Percentiles rank a stretch among this genome's conserved stretches.
phyloP scores from a whole-genome alignment of 2,113 vertebrate genomes.

The Ornithorhynchus anatinus region DNA sequence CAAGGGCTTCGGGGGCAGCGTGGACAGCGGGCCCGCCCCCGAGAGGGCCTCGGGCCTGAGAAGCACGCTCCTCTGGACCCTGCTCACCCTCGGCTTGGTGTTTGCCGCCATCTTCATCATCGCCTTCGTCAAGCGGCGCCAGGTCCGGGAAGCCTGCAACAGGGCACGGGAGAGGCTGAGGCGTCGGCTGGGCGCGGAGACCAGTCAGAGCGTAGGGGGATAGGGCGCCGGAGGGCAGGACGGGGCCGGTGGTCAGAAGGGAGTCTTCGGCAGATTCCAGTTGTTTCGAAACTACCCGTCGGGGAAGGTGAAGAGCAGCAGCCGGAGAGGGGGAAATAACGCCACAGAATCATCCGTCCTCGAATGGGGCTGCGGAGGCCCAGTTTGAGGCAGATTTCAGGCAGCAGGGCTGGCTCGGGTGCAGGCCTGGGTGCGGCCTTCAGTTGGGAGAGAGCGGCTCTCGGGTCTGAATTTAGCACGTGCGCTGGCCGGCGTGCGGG shows the following conservation, averaged over 20 bases:
- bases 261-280: too few species aligned
- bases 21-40: slow-evolving; percentile 74
- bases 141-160: background rate
- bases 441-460: too few species aligned
- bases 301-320: background rate
- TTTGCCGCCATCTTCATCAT: background rate
- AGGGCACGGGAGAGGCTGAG: background rate
- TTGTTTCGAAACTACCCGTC: too few species aligned
- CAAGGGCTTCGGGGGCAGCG: slow-evolving; percentile 77
- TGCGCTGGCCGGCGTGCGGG: too few species aligned
- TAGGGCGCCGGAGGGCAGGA: background rate
- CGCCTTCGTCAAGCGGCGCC: background rate
- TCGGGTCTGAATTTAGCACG: too few species aligned
- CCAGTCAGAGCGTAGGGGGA: accelerated
- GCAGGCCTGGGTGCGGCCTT: too few species aligned
- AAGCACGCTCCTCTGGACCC: background rate
- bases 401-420: too few species aligned
- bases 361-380: too few species aligned
- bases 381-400: too few species aligned
- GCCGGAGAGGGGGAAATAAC: background rate
- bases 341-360: too few species aligned
- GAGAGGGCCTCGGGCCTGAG: background rate
- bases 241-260: background rate
- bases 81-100: background rate
- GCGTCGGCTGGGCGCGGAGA: accelerated